Evolutionary conservation across 2,113 vertebrate species (phyloP).

Genomic region (Podiceps cristatus): DNA sequence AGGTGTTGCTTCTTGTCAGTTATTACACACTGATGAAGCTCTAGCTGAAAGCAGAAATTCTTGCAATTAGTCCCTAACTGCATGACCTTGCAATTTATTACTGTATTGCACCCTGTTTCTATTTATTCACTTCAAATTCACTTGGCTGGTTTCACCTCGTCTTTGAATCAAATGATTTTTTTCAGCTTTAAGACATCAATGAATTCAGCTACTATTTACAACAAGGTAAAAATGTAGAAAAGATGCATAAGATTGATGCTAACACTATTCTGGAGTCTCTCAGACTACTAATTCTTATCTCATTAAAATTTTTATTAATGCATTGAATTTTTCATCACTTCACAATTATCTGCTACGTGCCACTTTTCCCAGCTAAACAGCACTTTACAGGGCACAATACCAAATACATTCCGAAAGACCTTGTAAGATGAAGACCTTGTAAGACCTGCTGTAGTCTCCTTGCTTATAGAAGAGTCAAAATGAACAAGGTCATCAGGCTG

Average conservation of each 20-base stretch:
- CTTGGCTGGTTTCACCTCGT: neutral
- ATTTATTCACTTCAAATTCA: neutral
- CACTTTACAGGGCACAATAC: neutral
- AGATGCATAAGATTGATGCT: neutral
- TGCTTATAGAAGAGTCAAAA: neutral
- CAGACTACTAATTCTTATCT: neutral
- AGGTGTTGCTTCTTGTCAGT: neutral
- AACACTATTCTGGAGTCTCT: neutral
- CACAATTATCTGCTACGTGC: rapidly evolving
- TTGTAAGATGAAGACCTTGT: neutral
- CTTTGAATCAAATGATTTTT: neutral
- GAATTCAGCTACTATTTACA: neutral
- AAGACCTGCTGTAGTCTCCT: neutral
- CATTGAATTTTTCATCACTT: neutral
- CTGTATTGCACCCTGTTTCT: neutral
- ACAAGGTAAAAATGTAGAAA: neutral
- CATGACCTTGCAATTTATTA: neutral
- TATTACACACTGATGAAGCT: neutral
- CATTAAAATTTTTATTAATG: neutral
- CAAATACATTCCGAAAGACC: neutral
- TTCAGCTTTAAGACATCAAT: neutral
- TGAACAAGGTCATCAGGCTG: neutral
- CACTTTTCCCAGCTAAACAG: neutral
- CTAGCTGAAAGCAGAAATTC: neutral
- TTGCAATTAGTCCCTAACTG: neutral